These are phyloP conservation scores for Ophonus ardosiacus DNA, from an alignment of 2,888 invertebrate species.

Conservation along the genomic window DNA sequence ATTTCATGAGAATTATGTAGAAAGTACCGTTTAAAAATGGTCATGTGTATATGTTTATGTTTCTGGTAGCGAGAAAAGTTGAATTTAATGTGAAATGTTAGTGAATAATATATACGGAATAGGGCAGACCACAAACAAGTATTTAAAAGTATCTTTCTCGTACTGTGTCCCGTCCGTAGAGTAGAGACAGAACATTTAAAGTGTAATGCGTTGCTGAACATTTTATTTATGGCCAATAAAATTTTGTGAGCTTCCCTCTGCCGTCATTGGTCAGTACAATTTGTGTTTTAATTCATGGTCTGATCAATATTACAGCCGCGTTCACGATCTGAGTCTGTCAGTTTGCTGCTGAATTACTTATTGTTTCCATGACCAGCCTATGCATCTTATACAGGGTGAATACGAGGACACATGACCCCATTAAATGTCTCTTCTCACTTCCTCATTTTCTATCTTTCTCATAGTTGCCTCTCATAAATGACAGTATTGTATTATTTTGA, in stretches of 20 bases:
- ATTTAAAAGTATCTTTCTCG: constrained; percentile 4
- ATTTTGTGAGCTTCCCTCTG: constrained; percentile 54
- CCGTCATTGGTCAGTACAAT: constrained; percentile 47
- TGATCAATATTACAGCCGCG: constrained; percentile 57
- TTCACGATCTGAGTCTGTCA: constrained; percentile 27
- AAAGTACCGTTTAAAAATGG: too few relatives aligned
- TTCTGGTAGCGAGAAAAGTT: neutral
- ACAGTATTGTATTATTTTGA: too few relatives aligned
- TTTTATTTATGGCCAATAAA: constrained; percentile 63
- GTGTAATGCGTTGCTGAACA: constrained; percentile 60
- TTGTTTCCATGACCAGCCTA: constrained; percentile 2
- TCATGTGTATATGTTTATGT: too few relatives aligned
- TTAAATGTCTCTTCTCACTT: too few relatives aligned
- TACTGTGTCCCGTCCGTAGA: neutral
- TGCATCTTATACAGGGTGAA: neutral
- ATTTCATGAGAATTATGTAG: too few relatives aligned
- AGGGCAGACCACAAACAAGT: constrained; percentile 11
- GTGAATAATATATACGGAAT: constrained; percentile 28
- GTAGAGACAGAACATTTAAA: constrained; percentile 55
- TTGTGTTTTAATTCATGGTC: constrained; percentile 60
- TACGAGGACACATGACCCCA: too few relatives aligned
- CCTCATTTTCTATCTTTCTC: too few relatives aligned
- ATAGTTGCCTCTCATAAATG: too few relatives aligned
- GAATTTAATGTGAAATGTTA: neutral
- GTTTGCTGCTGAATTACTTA: constrained; percentile 29